Conservation (phyloP, 2,113 vertebrate genomes). For the Vulpes lagopus region DNA sequence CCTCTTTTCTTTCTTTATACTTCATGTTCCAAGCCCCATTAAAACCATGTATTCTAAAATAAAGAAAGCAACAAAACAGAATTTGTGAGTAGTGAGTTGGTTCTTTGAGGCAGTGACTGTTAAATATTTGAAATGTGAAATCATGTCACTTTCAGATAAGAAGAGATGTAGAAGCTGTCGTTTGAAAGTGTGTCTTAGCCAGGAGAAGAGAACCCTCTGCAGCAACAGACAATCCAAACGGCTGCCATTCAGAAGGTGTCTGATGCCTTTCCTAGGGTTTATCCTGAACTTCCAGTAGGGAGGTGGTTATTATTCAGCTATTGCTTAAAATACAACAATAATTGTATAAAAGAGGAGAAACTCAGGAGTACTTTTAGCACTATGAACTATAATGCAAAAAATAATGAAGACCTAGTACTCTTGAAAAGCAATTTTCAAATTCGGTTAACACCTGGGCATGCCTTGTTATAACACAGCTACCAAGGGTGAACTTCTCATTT, state of each 20-base stretch:
- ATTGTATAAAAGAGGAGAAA: background rate
- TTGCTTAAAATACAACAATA: background rate
- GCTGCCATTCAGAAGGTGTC: background rate
- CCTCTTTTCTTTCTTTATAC: background rate
- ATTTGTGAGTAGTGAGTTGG: background rate
- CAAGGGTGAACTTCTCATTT: background rate
- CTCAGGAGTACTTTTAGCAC: constrained; percentile 63
- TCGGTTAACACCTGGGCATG: background rate
- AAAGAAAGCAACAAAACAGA: constrained; percentile 43
- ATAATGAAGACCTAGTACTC: background rate
- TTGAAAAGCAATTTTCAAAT: constrained; percentile 59
- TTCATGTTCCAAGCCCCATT: constrained; percentile 34
- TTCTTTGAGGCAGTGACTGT: constrained; percentile 28
- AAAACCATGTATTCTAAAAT: constrained; percentile 55
- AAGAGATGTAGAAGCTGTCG: background rate
- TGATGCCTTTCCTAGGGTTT: background rate
- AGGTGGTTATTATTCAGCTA: background rate
- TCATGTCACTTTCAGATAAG: constrained; percentile 20
- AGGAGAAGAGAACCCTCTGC: background rate
- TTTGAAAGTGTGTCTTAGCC: background rate
- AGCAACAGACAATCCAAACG: background rate
- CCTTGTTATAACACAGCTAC: background rate
- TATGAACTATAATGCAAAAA: constrained; percentile 42
- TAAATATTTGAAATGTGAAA: constrained; percentile 43
- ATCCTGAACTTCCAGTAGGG: background rate